These are phyloP conservation scores for Drosophila oshimai DNA, from an alignment of 1,140 invertebrate genomes.

Conservation along the genomic window DNA sequence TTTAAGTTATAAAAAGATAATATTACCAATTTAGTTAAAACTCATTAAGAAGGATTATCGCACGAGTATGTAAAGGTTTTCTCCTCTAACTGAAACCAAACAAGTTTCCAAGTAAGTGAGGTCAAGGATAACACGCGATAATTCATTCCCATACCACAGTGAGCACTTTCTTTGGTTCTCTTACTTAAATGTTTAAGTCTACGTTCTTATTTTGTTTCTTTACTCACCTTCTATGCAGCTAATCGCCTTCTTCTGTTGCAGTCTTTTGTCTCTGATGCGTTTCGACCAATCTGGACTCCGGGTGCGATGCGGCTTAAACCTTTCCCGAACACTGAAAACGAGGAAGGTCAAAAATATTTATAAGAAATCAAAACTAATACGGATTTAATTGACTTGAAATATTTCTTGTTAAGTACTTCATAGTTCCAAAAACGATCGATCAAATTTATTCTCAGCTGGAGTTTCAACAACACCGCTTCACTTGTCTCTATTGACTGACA, in stretches of 20 bases:
- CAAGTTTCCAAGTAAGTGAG: not conserved
- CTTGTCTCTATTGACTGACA: conserved; percentile 14
- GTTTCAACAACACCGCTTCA: not conserved
- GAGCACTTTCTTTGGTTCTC: conserved; percentile 5
- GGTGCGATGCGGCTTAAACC: conserved; percentile 80
- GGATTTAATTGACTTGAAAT: conserved; percentile 12
- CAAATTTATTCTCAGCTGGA: conserved; percentile 11
- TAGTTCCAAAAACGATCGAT: conserved; percentile 33
- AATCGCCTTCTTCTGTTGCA: conserved; percentile 77
- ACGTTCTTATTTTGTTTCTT: not conserved
- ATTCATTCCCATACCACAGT: too few relatives aligned
- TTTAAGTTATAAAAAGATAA: too few relatives aligned
- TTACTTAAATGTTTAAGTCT: not conserved
- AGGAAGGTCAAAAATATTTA: not conserved
- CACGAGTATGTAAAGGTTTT: too few relatives aligned
- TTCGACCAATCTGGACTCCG: conserved; percentile 83
- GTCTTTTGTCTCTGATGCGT: conserved; percentile 83
- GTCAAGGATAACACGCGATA: not conserved
- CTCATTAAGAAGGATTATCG: too few relatives aligned
- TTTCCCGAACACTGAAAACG: conserved; percentile 82
- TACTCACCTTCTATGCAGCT: conserved; percentile 78
- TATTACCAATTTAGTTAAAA: too few relatives aligned
- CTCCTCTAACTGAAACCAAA: not conserved
- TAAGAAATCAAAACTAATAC: not conserved
- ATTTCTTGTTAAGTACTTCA: conserved; percentile 27